phyloP scores from a whole-genome alignment of 1,140 invertebrate genomes.

The Riptortus pedestris region DNA sequence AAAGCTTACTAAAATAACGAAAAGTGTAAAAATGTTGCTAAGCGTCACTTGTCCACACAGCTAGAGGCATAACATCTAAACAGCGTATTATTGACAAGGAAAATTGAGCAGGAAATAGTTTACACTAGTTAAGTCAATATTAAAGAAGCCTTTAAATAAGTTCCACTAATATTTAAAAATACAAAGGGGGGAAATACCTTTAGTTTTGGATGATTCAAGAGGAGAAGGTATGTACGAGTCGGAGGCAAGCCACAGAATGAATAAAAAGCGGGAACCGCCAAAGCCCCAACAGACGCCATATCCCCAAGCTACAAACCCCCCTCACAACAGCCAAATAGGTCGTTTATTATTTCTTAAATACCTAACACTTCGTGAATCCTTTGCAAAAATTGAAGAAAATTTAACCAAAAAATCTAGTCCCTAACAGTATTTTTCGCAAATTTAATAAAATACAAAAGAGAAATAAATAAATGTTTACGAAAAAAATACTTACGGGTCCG shows the following conservation, averaged over 20 bases:
- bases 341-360: not conserved
- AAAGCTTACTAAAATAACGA: too few relatives aligned
- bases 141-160: too few relatives aligned
- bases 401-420: not conserved
- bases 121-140: too few relatives aligned
- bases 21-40: too few relatives aligned
- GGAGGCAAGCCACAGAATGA: slow-evolving; percentile 10
- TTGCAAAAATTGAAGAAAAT: not conserved
- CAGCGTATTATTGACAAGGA: too few relatives aligned
- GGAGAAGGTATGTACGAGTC: not conserved
- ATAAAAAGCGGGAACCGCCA: slow-evolving; percentile 16
- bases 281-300: slow-evolving; percentile 14
- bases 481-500: not conserved
- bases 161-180: too few relatives aligned
- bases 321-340: not conserved
- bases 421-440: not conserved
- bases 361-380: not conserved
- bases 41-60: too few relatives aligned
- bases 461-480: not conserved
- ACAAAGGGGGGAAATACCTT: too few relatives aligned
- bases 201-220: too few relatives aligned
- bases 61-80: too few relatives aligned
- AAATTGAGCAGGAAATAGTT: too few relatives aligned
- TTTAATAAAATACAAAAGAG: not conserved
- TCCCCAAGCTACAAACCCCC: not conserved